Base-by-base conservation (phyloP, 2,797 vertebrate genomes). In the Schizopygopsis pylzovi region DNA sequence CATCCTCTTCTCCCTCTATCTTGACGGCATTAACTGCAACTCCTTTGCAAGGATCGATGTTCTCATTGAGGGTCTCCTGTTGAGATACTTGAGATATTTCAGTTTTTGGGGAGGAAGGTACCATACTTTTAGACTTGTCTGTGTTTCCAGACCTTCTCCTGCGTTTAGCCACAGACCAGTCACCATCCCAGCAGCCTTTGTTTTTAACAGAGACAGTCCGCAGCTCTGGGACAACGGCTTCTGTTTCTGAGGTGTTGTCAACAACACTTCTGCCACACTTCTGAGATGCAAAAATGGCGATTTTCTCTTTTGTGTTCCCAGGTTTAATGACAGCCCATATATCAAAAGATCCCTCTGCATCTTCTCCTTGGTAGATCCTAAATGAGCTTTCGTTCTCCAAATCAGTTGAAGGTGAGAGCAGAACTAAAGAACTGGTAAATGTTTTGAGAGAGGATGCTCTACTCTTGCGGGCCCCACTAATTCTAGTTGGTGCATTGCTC, bases 261-360 rank as follows among this genome's bases (percentile, higher is more conserved):
- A 47, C 70, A 13, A 49, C 37, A 22, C 54, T 47, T 2, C 76
- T 81, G 54, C 85, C 45, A 87, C 93, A 94, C 65, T 96, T 96
- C 90, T 97, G 96, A 22, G 96, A 94, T 0, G 97, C 96, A 3
- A 99, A 99, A 91, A 99, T 97, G 0, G 98, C 97, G 0, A 99
- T 97, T 90, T 99, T 99, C 93, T 99, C 97, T 79, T 97, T 97
- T 0, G 98, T 99, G n/a, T 99, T 98, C 65, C 98, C 98, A 0
- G 98, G 98, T 88, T 96, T 98, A 92, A 99, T 98, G 37, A 98
- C 96, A 0, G 96, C 94, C 97, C 97, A 99, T 67, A 98, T 94
- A 85, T 98, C 98, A 88, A 96, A 92, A 0, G 93, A 91, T 0
- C 93, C 91, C 6, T 97, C 97, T 1, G 87, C 71, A 88, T 96